A percentile compares a stretch with the other conserved stretches of the same genome.
These are phyloP conservation scores for Sceliomorpha sp. DNA, from an alignment of 2,888 invertebrate genomes.

Conservation along the genomic window DNA sequence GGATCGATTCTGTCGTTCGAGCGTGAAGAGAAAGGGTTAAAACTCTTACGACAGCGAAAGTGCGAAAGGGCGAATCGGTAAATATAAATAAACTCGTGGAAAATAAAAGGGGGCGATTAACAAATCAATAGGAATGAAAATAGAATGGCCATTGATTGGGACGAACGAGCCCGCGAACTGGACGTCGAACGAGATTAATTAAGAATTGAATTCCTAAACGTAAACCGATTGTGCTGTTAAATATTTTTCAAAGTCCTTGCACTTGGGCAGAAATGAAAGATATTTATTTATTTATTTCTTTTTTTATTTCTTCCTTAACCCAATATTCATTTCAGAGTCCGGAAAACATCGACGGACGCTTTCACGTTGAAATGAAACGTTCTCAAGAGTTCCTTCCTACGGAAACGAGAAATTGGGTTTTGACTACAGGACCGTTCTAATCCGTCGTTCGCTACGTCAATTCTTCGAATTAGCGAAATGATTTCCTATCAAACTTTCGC, in stretches of 20 bases:
- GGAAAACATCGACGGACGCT: background rate
- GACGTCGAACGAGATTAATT: no score
- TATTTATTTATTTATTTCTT: no score
- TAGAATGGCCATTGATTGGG: no score
- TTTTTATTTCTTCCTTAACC: no score
- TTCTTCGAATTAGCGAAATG: slow-evolving; percentile 70
- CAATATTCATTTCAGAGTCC: no score
- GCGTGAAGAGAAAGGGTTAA: slow-evolving; percentile 48
- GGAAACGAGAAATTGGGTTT: slow-evolving; percentile 51
- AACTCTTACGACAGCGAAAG: slow-evolving; percentile 34
- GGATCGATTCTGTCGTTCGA: slow-evolving; percentile 64
- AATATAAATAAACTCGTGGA: slow-evolving; percentile 4
- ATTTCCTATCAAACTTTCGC: slow-evolving; percentile 64
- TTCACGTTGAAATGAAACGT: slow-evolving; percentile 17
- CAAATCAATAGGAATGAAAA: no score
- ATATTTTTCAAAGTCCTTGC: no score
- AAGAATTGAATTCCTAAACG: no score
- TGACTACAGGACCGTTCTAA: slow-evolving; percentile 57
- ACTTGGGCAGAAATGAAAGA: no score
- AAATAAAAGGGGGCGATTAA: background rate
- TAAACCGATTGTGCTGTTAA: no score
- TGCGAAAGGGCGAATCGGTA: slow-evolving; percentile 20
- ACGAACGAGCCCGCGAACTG: no score
- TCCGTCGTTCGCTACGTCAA: slow-evolving; percentile 64
- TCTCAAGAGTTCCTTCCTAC: slow-evolving; percentile 21